Evolutionary conservation across 2,797 vertebrate genomes (phyloP).

Genomic region (Crenuchus spilurus): DNA sequence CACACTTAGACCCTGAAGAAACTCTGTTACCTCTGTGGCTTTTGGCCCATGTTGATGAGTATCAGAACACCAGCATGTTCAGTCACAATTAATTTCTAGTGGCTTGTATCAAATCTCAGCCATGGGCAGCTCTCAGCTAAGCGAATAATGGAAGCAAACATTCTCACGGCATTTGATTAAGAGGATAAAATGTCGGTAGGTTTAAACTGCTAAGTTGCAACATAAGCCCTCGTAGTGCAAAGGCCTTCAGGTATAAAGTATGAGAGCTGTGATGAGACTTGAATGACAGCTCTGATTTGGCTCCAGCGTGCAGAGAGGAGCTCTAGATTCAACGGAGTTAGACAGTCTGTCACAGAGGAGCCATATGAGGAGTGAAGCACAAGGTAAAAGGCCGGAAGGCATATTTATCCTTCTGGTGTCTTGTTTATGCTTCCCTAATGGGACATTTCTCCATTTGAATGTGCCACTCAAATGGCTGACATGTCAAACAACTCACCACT

Average conservation of each 20-base stretch:
- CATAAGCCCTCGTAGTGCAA: conserved; percentile 8
- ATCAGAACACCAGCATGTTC: neutral
- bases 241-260: neutral
- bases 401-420: conserved; percentile 29
- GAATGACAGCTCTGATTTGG: conserved; percentile 12
- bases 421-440: conserved; percentile 30
- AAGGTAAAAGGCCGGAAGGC: conserved; percentile 13
- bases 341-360: conserved; percentile 1
- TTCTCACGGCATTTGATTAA: neutral
- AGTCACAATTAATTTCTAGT: neutral
- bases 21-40: neutral
- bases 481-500: conserved; percentile 28
- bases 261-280: neutral
- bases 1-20: neutral
- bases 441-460: conserved; percentile 21
- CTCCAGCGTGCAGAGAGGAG: neutral
- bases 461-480: conserved; percentile 15
- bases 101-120: neutral
- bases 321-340: neutral
- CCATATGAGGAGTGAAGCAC: conserved; percentile 1
- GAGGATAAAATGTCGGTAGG: conserved; percentile 2
- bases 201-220: neutral
- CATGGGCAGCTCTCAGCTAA: neutral
- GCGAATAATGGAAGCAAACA: neutral
- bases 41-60: neutral